Evolutionary conservation across 1,140 invertebrate species (phyloP), one percentile per base, ranked within the genome.

Genomic region (Panagrolaimus sp.): DNA sequence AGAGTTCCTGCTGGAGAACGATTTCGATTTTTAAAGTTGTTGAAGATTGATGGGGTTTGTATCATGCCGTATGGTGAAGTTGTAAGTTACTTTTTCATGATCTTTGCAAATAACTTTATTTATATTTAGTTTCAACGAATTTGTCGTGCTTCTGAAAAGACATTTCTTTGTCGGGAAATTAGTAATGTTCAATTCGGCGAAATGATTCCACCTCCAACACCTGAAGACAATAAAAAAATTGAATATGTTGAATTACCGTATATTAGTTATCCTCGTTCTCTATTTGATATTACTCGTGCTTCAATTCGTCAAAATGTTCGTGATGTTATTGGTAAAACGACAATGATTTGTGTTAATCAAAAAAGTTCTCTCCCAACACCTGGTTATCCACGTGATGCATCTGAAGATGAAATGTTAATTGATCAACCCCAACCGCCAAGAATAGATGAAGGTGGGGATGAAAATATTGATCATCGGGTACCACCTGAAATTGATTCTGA

Each of bases 351-450:
- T 20, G 20, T 3, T 11, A 27, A 13, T 16, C 1, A 20, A 57
- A 57, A 57, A 27, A 11, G 14, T n/a, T 57, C 51, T 9, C 20
- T 25, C 5, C 51, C 20, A 20, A 11, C 27, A 25, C 9, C 20
- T 57, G 20, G 51, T 11, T 57, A 57, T 27, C 51, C 51, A 27
- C 11, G 27, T 13, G 51, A 57, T 20, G 51, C 20, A n/a, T 20
- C 51, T 25, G 51, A 57, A 27, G 51, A 57, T 27, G 27, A 57
- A 20, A 57, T 57, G 51, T 57, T 57, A 27, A n/a, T 25, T 23
- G 51, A 57, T 57, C 51, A 57, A 38, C 31, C 31, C 7, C 31
- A 38, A 38, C 31, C 31, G 31, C 2, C 31, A 38, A 38, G 2
- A 7, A 38, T 38, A 7, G 31, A 38, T 38, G 2, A 4, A 4